A percentile compares a stretch with the other conserved stretches of the same genome.
These are phyloP conservation scores for Nephotettix cincticeps DNA, from an alignment of 1,140 invertebrate species.

Conservation along the genomic window DNA sequence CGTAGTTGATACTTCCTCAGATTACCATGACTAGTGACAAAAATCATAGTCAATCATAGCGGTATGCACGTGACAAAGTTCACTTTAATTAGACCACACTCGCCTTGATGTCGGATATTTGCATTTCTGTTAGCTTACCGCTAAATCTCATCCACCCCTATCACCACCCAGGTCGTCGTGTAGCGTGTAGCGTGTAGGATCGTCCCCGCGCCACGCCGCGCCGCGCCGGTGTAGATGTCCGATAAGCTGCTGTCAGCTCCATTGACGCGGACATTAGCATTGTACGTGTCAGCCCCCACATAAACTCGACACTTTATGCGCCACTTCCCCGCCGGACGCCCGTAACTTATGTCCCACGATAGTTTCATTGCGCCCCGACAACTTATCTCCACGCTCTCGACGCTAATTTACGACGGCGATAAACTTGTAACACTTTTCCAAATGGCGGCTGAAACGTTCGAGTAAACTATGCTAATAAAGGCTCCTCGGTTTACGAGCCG, in stretches of 20 bases:
- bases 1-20: too few species aligned
- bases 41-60: too few species aligned
- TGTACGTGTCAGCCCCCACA: conserved; percentile 24
- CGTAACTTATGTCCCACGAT: conserved; percentile 19
- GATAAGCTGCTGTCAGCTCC: conserved; percentile 25
- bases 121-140: too few species aligned
- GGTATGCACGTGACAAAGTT: too few species aligned
- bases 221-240: conserved; percentile 1
- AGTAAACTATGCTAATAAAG: conserved; percentile 7
- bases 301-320: conserved; percentile 19
- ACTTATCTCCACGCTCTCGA: conserved; percentile 21
- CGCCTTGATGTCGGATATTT: too few species aligned
- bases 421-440: conserved; percentile 26
- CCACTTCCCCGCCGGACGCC: conserved; percentile 14
- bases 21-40: too few species aligned
- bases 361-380: conserved; percentile 26
- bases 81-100: too few species aligned
- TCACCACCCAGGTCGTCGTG: not conserved
- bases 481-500: not conserved
- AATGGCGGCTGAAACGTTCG: not conserved
- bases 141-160: too few species aligned
- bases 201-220: not conserved
- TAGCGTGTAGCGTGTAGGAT: not conserved
- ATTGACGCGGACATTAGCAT: conserved; percentile 24
- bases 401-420: conserved; percentile 10